phyloP scores from a whole-genome alignment of 2,888 invertebrate species.

The Catocala sponsa region DNA sequence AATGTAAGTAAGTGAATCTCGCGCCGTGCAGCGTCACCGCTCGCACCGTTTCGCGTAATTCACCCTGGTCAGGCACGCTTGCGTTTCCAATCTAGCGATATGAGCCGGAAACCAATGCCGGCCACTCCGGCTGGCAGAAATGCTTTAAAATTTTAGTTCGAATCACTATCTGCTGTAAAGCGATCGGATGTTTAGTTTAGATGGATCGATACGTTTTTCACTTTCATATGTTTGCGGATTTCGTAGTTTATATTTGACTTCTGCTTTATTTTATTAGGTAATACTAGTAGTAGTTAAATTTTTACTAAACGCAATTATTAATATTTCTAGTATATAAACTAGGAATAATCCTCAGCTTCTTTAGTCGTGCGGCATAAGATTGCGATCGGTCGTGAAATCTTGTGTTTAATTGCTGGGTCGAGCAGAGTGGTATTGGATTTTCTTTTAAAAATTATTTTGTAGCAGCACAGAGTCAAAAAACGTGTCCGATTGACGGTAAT shows the following conservation, averaged over 20 bases:
- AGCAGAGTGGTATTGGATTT: too few species aligned
- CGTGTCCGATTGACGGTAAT: too few species aligned
- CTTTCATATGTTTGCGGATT: background rate
- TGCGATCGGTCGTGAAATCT: too few species aligned
- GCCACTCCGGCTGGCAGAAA: slow-evolving; percentile 51
- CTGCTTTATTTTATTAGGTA: too few species aligned
- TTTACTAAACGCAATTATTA: too few species aligned
- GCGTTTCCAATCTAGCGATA: slow-evolving; percentile 67
- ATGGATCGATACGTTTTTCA: slow-evolving; percentile 1
- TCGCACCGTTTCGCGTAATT: slow-evolving; percentile 59
- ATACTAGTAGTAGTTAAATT: too few species aligned
- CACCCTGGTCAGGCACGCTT: slow-evolving; percentile 58
- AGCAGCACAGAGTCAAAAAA: too few species aligned
- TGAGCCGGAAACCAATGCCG: slow-evolving; percentile 67
- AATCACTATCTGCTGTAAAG: slow-evolving; percentile 45
- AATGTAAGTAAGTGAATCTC: slow-evolving; percentile 70
- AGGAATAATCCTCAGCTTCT: too few species aligned
- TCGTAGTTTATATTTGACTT: background rate
- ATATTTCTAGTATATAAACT: too few species aligned
- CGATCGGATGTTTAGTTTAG: slow-evolving; percentile 22
- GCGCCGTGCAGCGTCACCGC: slow-evolving; percentile 50
- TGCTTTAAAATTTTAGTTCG: slow-evolving; percentile 62
- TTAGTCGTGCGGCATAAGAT: too few species aligned
- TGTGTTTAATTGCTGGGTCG: too few species aligned
- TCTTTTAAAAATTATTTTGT: too few species aligned